Percentiles rank a stretch among this genome's conserved stretches.
Conservation (phyloP, 2,113 vertebrate species). For the Clarias magur region DNA sequence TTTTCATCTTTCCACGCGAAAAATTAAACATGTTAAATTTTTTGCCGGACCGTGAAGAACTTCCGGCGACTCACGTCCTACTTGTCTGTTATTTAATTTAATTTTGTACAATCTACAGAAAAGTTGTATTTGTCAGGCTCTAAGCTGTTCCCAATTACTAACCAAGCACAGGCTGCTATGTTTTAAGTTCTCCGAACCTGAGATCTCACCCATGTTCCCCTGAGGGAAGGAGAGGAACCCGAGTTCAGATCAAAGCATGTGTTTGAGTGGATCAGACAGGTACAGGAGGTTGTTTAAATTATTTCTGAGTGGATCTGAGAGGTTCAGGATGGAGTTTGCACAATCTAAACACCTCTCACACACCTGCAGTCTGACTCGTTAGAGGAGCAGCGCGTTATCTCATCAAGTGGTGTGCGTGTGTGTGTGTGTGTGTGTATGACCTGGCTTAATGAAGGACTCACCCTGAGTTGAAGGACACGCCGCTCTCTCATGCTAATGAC, state of each 20-base stretch:
- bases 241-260: not conserved
- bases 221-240: not conserved
- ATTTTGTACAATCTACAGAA: no score
- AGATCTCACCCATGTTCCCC: not conserved
- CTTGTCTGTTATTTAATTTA: no score
- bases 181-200: not conserved
- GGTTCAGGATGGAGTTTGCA: not conserved
- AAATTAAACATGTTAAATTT: no score
- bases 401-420: no score
- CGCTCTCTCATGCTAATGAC: constrained; percentile 40
- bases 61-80: no score
- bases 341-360: not conserved
- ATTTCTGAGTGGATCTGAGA: not conserved
- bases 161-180: no score
- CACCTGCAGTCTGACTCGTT: not conserved
- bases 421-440: no score
- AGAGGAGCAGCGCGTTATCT: not conserved
- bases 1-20: no score
- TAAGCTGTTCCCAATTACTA: no score
- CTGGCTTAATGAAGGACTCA: constrained; percentile 15
- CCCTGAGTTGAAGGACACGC: constrained; percentile 35
- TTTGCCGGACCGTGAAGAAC: no score
- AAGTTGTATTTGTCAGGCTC: no score
- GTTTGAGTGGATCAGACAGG: not conserved
- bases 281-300: not conserved